Evolutionary conservation across 2,797 vertebrate genomes (phyloP).

Genomic region (Cynopterus sphinx): DNA sequence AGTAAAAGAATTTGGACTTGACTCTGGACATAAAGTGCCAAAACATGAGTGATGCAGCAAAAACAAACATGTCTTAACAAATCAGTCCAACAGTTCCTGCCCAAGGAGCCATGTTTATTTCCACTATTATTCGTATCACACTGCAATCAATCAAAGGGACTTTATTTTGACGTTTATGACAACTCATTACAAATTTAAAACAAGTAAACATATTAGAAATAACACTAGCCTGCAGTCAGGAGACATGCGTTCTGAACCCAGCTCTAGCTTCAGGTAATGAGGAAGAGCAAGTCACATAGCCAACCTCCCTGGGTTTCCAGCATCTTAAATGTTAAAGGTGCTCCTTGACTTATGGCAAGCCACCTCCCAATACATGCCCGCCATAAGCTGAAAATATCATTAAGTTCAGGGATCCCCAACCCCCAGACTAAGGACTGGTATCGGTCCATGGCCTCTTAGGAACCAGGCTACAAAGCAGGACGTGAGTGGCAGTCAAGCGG

Average conservation of each 20-base stretch:
- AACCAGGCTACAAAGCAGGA: too few species aligned
- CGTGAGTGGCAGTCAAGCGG: too few species aligned
- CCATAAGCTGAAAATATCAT: not conserved
- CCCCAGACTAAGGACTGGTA: too few species aligned
- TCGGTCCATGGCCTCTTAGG: too few species aligned
- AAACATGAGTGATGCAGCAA: conserved; percentile 40
- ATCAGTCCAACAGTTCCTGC: conserved; percentile 18
- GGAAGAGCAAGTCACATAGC: not conserved
- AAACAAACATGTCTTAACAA: conserved; percentile 62
- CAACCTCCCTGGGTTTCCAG: not conserved
- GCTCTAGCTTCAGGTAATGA: not conserved
- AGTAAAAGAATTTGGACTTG: not conserved
- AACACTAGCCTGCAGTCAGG: conserved; percentile 48
- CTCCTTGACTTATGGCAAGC: not conserved
- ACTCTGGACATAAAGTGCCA: conserved; percentile 2
- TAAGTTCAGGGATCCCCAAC: too few species aligned
- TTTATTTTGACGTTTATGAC: conserved; percentile 81
- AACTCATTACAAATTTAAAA: conserved; percentile 82
- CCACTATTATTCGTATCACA: conserved; percentile 67
- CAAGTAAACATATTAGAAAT: conserved; percentile 79
- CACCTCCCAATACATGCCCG: not conserved
- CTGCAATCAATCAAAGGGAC: conserved; percentile 67
- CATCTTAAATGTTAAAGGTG: not conserved
- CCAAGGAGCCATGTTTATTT: conserved; percentile 59
- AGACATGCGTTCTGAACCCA: not conserved